Base-by-base conservation (phyloP, 35 echinoderm and acorn worm species). In the Apostichopus parvimensis region DNA sequence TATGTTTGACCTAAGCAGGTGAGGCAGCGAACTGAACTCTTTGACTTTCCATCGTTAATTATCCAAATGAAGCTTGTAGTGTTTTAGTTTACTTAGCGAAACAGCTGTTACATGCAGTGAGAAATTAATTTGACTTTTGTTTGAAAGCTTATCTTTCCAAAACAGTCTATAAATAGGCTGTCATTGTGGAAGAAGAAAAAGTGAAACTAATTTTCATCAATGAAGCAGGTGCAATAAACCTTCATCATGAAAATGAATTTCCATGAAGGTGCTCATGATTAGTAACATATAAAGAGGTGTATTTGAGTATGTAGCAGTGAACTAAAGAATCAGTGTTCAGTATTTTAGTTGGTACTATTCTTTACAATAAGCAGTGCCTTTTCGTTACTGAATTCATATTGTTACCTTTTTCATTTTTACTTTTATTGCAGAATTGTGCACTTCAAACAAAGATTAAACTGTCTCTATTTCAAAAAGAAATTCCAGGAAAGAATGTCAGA, bases 381-480 rank as follows among this genome's bases (percentile, higher is more conserved):
- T 78, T 45, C 0, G 9, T 78, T 17, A 78, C 34, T 12, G 17
- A 24, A 22, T 17, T 45, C 34, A 22, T 45, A 4, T 78, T 45
- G 34, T 45, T 45, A 45, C 34, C 34, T 1, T 78, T 78, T 78
- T 11, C 77, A 22, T 78, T 75, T 75, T 7, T 75, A 20, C 17
- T 78, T 93, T 61, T 59, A n/a, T 55, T 88, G 4, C 83, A 98
- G 96, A 83, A 99, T 99, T 87, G 81, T 34, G 6, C 97, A 99
- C 65, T 99, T 94, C 56, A 91, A 99, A 57, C 97, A 99, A 93
- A 94, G 97, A 87, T 92, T 99, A 88, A 96, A 99, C 89, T 93
- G 95, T 93, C 91, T 99, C 0, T 96, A 94, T 90, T 99, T 88
- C 89, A 99, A 99, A 86, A 99, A 99, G 92, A 96, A 95, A 87